These are phyloP conservation scores for Gnathonemus echidnorhynchus DNA, from an alignment of 2,113 vertebrate genomes.

Conservation along the genomic window DNA sequence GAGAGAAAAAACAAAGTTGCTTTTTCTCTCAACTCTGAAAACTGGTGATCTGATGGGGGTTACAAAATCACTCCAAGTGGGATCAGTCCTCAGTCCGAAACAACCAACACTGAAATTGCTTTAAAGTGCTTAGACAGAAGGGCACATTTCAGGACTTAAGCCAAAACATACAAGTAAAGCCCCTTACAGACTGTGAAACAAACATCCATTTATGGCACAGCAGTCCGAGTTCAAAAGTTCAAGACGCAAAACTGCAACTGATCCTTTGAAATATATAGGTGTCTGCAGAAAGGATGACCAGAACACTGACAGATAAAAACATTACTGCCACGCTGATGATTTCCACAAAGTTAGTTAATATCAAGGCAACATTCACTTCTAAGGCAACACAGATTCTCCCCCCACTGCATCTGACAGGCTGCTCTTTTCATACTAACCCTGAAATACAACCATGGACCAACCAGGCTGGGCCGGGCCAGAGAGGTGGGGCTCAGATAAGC, in stretches of 20 bases:
- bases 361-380: background rate
- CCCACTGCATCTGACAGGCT: background rate
- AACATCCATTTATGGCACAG: background rate
- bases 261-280: background rate
- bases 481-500: background rate
- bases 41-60: background rate
- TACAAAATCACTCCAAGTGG: background rate
- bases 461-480: background rate
- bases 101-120: background rate
- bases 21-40: background rate
- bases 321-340: background rate
- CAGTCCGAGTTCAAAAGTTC: background rate
- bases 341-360: background rate
- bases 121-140: background rate
- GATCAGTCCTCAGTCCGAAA: background rate
- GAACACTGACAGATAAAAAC: background rate
- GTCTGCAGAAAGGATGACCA: background rate
- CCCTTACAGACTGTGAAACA: background rate
- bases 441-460: background rate
- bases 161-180: background rate
- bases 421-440: background rate
- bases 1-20: background rate
- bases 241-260: background rate
- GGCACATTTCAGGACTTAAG: background rate
- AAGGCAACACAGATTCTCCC: background rate